Percentiles rank a stretch among this genome's conserved stretches.
Conservation (phyloP, 2,888 invertebrate species). For the Flabesymbios commensalis region DNA sequence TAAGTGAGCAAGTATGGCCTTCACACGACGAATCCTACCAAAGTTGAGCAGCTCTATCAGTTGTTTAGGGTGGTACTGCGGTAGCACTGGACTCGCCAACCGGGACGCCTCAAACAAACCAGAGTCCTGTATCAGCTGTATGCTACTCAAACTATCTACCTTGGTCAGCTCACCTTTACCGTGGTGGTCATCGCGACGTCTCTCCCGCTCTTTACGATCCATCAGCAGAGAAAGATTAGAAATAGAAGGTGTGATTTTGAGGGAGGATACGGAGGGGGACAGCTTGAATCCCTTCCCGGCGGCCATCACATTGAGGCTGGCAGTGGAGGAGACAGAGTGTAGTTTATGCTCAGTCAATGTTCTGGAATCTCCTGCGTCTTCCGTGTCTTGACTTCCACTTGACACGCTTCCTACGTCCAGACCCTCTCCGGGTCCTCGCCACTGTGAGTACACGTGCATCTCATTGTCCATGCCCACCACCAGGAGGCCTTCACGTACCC, state of each 20-base stretch:
- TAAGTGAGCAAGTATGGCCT: conserved; percentile 95
- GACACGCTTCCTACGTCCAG: neutral
- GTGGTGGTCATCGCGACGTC: neutral
- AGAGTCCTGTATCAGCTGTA: conserved; percentile 54
- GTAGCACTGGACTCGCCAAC: conserved; percentile 94
- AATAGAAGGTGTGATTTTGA: conserved; percentile 26
- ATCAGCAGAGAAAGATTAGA: conserved; percentile 22
- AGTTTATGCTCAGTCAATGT: conserved; percentile 25
- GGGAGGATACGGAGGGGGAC: conserved; percentile 26
- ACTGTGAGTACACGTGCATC: conserved; percentile 99
- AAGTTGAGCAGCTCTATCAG: conserved; percentile 97
- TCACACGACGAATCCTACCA: conserved; percentile 94
- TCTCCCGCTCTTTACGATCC: conserved; percentile 6
- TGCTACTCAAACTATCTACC: conserved; percentile 49
- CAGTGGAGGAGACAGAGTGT: conserved; percentile 16
- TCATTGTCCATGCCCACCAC: conserved; percentile 99
- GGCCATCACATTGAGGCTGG: conserved; percentile 9
- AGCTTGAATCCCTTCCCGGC: conserved; percentile 17
- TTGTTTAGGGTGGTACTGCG: conserved; percentile 99
- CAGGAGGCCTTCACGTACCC: conserved; percentile 96
- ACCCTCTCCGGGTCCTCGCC: conserved; percentile 64
- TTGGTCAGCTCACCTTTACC: conserved; percentile 27
- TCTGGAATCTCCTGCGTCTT: conserved; percentile 12
- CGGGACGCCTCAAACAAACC: conserved; percentile 92
- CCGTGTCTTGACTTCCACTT: conserved; percentile 7